Evolutionary conservation across 2,888 invertebrate species (phyloP), one percentile per base, ranked within the genome.

Genomic region (Campoletis raptor): DNA sequence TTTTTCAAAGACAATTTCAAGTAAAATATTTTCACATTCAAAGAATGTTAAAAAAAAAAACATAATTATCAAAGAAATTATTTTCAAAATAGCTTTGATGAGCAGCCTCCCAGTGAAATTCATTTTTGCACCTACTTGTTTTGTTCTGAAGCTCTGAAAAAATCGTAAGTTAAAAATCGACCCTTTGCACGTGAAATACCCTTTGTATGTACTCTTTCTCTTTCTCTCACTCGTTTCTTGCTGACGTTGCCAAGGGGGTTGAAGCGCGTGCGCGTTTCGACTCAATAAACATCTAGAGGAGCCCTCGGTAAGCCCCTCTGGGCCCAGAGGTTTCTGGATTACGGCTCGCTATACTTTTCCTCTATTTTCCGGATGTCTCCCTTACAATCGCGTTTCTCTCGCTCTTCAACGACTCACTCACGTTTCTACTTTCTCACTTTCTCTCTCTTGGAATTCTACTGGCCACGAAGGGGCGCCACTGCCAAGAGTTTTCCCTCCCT

Each of bases 241-340:
- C 72, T 45, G 83, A 70, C 76, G 82, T 61, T 69, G 70, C 82
- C 69, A 76, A 77, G 84, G 81, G 79, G 74, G 64, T 73, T 72
- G 76, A 70, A 90, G 93, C 93, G 93, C 93, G 91, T 92, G 93
- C 92, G 91, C 92, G 90, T 89, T 90, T 89, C 90, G 91, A 93
- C 94, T 94, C 94, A 93, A 94, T 94, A 94, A 94, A 94, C 94
- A 94, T 94, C 92, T 91, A 91, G 90, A 92, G 92, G 91, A 93
- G 92, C 91, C 92, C 81, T 89, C 89, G 91, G 93, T 93, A 93
- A 93, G 92, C 92, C 92, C 69, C 76, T 82, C 90, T 90, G 89
- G 92, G 91, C 93, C 90, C 84, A 82, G 86, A 87, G 82, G 91
- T 92, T 92, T 93, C 92, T 93, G 93, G 93, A 94, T 94, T 93